Base-by-base conservation (phyloP, 2,888 invertebrate species). In the Stenolophus ochropezus region DNA sequence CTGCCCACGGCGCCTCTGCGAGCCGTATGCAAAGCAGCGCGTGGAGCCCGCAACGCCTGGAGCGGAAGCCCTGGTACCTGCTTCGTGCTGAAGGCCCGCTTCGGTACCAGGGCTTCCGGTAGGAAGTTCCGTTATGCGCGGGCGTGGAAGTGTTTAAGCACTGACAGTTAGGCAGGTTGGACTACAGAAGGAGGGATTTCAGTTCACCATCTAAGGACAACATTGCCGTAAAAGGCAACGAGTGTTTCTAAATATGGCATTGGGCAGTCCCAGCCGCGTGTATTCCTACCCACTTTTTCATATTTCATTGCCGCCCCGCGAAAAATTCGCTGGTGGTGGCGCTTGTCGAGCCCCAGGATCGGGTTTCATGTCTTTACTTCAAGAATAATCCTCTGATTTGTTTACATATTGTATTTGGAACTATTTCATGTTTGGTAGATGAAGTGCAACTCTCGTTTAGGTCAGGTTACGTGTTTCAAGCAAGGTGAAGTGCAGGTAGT, bases 181-280 rank as follows among this genome's bases (percentile, higher is more conserved):
- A 83, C 82, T 80, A 77, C 81, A 82, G 88, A 88, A 93, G 93
- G 94, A 94, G 94, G 94, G 94, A 94, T 94, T 93, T 93, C 92
- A 92, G 92, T 92, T 93, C 92, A 91, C 94, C 94, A 93, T 94
- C 93, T 94, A 93, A 93, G 94, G 93, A 91, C 92, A 92, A 92
- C 92, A 93, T 92, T 92, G 91, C 95, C 94, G 92, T 94, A 94
- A 94, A 94, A 93, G 94, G 94, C 91, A 93, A 91, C 93, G 92
- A 91, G 91, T 92, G 92, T 91, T 92, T 93, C 94, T 94, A 94
- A 94, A 94, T 94, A 94, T 93, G 94, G 94, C 92, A 91, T 92
- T 92, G 92, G 93, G 93, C 93, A 91, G 93, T 92, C 92, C 91
- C 90, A 90, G 23, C 87, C 86, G 88, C 86, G 86, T 89, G 88